phyloP scores from a whole-genome alignment of 2,113 vertebrate genomes.

The Lophochroa leadbeateri region DNA sequence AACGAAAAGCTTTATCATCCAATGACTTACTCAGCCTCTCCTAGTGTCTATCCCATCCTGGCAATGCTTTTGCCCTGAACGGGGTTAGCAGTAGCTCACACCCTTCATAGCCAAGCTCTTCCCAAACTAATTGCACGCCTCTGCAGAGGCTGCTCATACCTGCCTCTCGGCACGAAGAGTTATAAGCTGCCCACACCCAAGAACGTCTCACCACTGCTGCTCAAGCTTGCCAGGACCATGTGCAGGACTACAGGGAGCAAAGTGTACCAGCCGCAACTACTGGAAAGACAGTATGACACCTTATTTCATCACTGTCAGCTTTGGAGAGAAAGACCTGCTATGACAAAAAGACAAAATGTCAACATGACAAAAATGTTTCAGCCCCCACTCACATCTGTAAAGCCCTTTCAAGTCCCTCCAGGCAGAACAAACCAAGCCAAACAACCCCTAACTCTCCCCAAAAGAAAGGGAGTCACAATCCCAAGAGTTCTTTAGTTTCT shows the following conservation, averaged over 20 bases:
- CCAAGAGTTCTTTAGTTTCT: neutral
- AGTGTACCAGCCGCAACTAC: neutral
- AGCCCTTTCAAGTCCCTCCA: neutral
- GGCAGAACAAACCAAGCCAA: neutral
- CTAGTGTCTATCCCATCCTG: neutral
- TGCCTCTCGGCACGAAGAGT: neutral
- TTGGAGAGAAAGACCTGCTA: neutral
- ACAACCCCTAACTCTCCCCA: neutral
- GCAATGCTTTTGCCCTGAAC: neutral
- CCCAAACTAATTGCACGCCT: fast-evolving
- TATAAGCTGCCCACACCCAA: fast-evolving
- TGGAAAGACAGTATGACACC: neutral
- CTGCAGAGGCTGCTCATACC: fast-evolving
- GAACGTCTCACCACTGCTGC: neutral
- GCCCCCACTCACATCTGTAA: fast-evolving
- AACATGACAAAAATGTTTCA: neutral
- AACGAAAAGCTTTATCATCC: neutral
- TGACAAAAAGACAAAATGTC: neutral
- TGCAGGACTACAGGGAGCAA: neutral
- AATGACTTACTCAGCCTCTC: neutral
- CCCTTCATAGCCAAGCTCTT: neutral
- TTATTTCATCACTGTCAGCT: neutral
- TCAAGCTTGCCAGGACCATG: neutral
- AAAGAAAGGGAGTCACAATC: neutral
- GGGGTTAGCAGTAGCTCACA: neutral